Evolutionary conservation across 2,888 invertebrate species (phyloP).

Genomic region (Eupithecia insigniata): DNA sequence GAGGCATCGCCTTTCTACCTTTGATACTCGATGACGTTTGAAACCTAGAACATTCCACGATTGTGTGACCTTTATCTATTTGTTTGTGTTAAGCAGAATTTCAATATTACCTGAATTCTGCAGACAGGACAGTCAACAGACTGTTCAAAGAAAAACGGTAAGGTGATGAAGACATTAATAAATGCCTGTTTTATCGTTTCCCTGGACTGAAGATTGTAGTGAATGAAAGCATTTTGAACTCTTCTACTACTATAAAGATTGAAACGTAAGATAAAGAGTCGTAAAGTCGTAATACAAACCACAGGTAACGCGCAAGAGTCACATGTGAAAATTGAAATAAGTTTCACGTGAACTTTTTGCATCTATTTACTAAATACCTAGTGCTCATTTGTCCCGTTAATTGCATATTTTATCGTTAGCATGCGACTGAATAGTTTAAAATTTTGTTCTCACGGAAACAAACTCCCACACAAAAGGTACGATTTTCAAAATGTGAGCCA

Average conservation of each 20-base stretch:
- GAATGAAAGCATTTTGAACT: not conserved
- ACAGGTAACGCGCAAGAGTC: conserved; percentile 7
- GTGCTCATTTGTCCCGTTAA: conserved; percentile 34
- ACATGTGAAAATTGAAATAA: conserved; percentile 11
- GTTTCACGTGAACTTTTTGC: conserved; percentile 12
- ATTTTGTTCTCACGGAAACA: conserved; percentile 78
- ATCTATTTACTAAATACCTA: conserved; percentile 14
- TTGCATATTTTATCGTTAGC: conserved; percentile 38
- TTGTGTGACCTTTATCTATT: conserved; percentile 36
- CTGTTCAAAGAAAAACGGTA: not conserved
- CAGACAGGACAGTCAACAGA: no score
- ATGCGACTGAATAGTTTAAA: conserved; percentile 59
- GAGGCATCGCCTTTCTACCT: conserved; percentile 60
- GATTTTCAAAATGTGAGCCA: conserved; percentile 80
- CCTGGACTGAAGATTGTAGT: not conserved
- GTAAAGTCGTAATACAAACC: not conserved
- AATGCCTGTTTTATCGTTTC: not conserved
- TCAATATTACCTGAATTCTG: not conserved
- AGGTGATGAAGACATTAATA: not conserved
- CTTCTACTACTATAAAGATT: not conserved
- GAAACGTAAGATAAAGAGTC: not conserved
- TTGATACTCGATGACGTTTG: conserved; percentile 39
- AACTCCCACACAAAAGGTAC: conserved; percentile 77
- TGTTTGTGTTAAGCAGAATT: not conserved
- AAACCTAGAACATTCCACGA: conserved; percentile 41